A percentile compares a stretch with the other conserved stretches of the same genome.
phyloP scores from a whole-genome alignment of 92 coral and sea anemone genomes.

The Blastomussa wellsi region DNA sequence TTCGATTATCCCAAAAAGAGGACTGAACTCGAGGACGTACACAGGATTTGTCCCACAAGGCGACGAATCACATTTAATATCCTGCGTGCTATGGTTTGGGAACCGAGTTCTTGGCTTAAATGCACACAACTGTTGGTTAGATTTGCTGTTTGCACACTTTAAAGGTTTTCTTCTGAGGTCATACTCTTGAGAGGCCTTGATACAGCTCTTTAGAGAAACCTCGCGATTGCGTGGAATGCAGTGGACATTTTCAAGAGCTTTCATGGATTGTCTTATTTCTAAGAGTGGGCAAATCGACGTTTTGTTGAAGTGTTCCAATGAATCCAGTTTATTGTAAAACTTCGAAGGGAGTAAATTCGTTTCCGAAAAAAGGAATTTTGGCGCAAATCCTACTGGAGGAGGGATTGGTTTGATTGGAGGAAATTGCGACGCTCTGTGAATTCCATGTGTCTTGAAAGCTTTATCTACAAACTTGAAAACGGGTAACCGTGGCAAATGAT shows the following conservation, averaged over 20 bases:
- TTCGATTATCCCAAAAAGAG: slow-evolving; percentile 58
- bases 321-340: slow-evolving; percentile 2
- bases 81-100: slow-evolving; percentile 9
- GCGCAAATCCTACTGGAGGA: neutral
- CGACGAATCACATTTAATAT: slow-evolving; percentile 45
- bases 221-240: slow-evolving; percentile 55
- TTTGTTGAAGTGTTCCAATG: neutral
- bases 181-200: slow-evolving; percentile 60
- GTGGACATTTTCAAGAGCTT: slow-evolving; percentile 28
- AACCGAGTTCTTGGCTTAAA: slow-evolving; percentile 32
- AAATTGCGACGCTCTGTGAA: neutral
- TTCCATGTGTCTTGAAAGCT: neutral
- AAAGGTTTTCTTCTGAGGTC: slow-evolving; percentile 36
- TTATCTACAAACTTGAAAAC: neutral
- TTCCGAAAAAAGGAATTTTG: neutral
- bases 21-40: slow-evolving; percentile 52
- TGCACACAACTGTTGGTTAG: slow-evolving; percentile 42
- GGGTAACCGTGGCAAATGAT: neutral
- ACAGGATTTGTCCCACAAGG: slow-evolving; percentile 64
- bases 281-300: slow-evolving; percentile 25
- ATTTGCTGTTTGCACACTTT: slow-evolving; percentile 41
- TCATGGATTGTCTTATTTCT: neutral
- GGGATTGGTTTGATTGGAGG: slow-evolving; percentile 10
- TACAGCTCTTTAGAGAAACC: slow-evolving; percentile 42
- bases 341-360: neutral